Evolutionary conservation across 2,113 vertebrate species (phyloP), one percentile per base, ranked within the genome.

Genomic region (Podiceps cristatus): DNA sequence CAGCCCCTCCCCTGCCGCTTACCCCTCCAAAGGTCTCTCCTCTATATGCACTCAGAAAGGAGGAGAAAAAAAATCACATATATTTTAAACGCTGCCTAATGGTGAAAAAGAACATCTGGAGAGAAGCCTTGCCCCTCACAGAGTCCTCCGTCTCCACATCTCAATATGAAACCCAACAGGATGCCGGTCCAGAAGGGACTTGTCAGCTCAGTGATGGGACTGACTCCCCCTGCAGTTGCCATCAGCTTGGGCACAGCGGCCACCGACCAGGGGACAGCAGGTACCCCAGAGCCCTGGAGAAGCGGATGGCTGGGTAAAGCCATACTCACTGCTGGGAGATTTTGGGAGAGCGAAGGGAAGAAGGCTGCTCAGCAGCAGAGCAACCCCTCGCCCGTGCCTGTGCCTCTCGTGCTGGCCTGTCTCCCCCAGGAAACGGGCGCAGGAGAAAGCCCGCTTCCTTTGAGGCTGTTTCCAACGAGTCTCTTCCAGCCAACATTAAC

Each of bases 61-160:
- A 19, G 9, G 18, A 14, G n/a, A 53, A 33, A 25, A 44, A 20
- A 62, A 55, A 33, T 35, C 53, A 11, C n/a, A 15, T 45, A 18
- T 33, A 42, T 76, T 93, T 94, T 92, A 92, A 96, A 92, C 76
- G 81, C 56, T 81, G 82, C 52, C 86, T 83, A 52, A 63, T n/a
- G 50, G 47, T 90, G 94, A 95, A 77, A 86, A 83, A 27, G 14
- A 93, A 87, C 96, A 97, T 95, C 96, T 96, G 96, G 95, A 93
- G 79, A 86, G 40, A 94, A 96, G 88, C 90, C 88, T 72, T 68
- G 60, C 83, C 83, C 73, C 67, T 81, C 84, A 16, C 62, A 10
- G 40, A 20, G 52, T 7, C 40, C 62, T 83, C 67, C 49, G 44
- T 71, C 75, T 60, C 84, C 81, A 47, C 58, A n/a, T 49, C 77